A percentile compares a stretch with the other conserved stretches of the same genome.
Conservation (phyloP, 2,113 vertebrate genomes). For the Pterocles gutturalis region DNA sequence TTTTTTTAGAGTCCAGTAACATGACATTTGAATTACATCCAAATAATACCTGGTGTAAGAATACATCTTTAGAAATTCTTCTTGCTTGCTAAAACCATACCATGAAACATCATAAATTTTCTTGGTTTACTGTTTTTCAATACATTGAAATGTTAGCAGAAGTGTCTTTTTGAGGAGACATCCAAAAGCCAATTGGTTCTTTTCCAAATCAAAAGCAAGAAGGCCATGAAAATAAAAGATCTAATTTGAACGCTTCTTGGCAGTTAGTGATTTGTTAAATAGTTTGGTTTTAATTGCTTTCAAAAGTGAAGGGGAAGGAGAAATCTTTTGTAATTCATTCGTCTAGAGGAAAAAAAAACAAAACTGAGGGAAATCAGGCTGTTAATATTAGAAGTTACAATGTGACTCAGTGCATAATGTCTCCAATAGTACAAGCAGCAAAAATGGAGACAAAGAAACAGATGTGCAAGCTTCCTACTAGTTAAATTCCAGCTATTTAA, state of each 20-base stretch:
- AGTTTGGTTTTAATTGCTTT: slow-evolving; percentile 34
- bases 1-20: not conserved
- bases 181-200: not conserved
- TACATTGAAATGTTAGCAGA: not conserved
- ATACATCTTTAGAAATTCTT: not conserved
- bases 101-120: not conserved
- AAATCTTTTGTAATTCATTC: slow-evolving; percentile 21
- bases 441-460: slow-evolving; percentile 44
- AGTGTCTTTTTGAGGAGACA: not conserved
- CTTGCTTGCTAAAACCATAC: not conserved
- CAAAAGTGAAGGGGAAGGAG: slow-evolving; percentile 9
- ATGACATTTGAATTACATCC: not conserved
- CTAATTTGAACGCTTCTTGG: slow-evolving; percentile 9
- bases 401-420: slow-evolving; percentile 35
- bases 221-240: slow-evolving; percentile 4
- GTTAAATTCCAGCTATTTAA: slow-evolving; percentile 20
- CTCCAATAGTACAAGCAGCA: not conserved
- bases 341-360: not conserved
- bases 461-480: slow-evolving; percentile 59
- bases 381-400: slow-evolving; percentile 54
- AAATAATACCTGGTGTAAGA: not conserved
- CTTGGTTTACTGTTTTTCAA: not conserved
- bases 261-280: slow-evolving; percentile 41
- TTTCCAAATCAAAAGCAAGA: slow-evolving; percentile 11
- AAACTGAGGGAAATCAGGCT: not conserved